Percentiles rank a stretch among this genome's conserved stretches.
Evolutionary conservation across 1,140 invertebrate species (phyloP).

Genomic region (Pseudomyrmex sp.): DNA sequence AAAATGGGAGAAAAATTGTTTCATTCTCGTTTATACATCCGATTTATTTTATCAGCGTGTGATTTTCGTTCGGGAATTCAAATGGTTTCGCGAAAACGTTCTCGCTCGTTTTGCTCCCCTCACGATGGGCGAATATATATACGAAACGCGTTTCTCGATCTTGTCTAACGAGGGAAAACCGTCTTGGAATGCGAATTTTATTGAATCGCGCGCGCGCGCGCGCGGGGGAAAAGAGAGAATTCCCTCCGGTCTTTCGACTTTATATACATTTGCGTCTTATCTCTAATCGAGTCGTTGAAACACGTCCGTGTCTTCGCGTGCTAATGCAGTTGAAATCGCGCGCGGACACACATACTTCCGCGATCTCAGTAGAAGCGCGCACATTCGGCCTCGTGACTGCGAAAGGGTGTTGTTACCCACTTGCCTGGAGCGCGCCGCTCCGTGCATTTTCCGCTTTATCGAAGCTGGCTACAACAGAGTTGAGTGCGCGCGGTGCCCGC

Average conservation of each 20-base stretch:
- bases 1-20: background rate
- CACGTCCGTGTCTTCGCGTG: constrained; percentile 24
- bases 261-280: constrained; percentile 29
- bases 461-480: constrained; percentile 9
- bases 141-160: background rate
- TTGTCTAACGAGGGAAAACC: background rate
- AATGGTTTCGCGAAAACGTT: background rate
- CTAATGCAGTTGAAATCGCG: constrained; percentile 47
- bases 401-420: constrained; percentile 44
- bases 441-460: constrained; percentile 40
- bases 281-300: constrained; percentile 43
- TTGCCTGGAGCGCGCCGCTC: background rate
- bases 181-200: constrained; percentile 22
- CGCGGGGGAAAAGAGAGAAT: background rate
- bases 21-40: background rate
- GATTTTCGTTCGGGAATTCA: too few relatives aligned
- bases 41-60: background rate
- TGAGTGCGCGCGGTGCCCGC: background rate
- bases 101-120: background rate
- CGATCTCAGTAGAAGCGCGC: background rate
- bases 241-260: background rate
- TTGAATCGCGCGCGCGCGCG: background rate
- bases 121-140: background rate
- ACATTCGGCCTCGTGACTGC: background rate
- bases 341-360: background rate